phyloP scores from a whole-genome alignment of 2,888 invertebrate genomes.

The Drosophila falleni region DNA sequence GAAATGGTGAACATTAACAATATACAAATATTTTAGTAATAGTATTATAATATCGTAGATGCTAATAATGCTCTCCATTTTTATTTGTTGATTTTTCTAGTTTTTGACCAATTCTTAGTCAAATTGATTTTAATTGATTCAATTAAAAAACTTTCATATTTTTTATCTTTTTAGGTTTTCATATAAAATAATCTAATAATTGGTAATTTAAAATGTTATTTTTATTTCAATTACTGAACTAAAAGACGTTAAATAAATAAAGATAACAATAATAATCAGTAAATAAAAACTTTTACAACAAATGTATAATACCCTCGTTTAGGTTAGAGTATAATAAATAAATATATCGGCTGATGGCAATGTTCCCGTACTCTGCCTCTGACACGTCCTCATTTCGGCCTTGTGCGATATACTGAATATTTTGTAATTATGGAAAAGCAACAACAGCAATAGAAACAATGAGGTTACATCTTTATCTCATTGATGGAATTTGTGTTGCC shows the following conservation, averaged over 20 bases:
- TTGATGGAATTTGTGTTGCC: slow-evolving; percentile 48
- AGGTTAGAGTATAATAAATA: slow-evolving; percentile 27
- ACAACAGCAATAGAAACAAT: slow-evolving; percentile 33
- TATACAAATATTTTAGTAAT: neutral
- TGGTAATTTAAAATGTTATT: no score
- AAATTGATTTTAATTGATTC: no score
- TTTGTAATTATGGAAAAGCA: slow-evolving; percentile 74
- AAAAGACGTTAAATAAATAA: neutral
- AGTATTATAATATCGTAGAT: no score
- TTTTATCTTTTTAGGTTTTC: no score
- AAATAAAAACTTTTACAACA: neutral
- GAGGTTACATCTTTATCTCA: slow-evolving; percentile 64
- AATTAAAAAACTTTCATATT: no score
- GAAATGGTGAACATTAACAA: neutral
- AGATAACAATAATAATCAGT: neutral
- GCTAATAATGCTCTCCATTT: no score
- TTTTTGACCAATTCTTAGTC: no score
- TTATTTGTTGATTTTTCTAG: no score
- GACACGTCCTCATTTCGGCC: slow-evolving; percentile 63
- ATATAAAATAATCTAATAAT: no score
- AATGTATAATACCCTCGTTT: neutral
- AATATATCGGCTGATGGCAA: slow-evolving; percentile 33
- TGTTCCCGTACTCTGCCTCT: slow-evolving; percentile 32
- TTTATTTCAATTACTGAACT: no score
- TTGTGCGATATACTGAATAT: slow-evolving; percentile 74